These are phyloP conservation scores for Phrynosoma platyrhinos DNA, from an alignment of 2,113 vertebrate genomes.

Conservation along the genomic window DNA sequence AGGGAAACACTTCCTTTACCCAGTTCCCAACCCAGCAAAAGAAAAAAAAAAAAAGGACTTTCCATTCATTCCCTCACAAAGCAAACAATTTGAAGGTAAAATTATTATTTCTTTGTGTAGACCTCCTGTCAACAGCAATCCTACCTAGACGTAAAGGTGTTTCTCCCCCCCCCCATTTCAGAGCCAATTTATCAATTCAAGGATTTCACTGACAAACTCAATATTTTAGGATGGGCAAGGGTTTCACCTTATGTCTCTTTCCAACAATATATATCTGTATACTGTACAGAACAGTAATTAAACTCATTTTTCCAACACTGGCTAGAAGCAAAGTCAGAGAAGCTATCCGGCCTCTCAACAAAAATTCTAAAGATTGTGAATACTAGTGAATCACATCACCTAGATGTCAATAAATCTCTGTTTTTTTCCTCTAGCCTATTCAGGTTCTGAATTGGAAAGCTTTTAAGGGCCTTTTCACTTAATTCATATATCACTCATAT, in stretches of 20 bases:
- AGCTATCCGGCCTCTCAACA: background rate
- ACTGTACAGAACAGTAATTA: background rate
- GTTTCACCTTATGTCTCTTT: background rate
- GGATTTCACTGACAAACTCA: background rate
- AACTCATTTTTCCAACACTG: background rate
- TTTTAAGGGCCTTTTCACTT: background rate
- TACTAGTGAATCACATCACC: background rate
- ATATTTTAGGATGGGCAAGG: background rate
- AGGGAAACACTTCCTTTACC: background rate
- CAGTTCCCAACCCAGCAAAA: background rate
- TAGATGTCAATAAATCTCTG: background rate
- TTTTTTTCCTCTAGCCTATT: background rate
- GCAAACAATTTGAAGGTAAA: no score
- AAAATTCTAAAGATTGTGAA: background rate
- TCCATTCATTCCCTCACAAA: background rate
- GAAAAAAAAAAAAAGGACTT: background rate
- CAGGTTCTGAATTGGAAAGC: background rate
- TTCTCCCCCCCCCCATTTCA: background rate
- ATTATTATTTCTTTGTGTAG: background rate
- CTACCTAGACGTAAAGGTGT: background rate
- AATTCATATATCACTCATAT: background rate
- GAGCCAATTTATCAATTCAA: background rate
- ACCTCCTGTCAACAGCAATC: background rate
- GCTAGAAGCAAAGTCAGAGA: background rate
- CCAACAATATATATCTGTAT: background rate